Conservation (phyloP, 2,797 vertebrate genomes). For the Hyperoplus immaculatus region DNA sequence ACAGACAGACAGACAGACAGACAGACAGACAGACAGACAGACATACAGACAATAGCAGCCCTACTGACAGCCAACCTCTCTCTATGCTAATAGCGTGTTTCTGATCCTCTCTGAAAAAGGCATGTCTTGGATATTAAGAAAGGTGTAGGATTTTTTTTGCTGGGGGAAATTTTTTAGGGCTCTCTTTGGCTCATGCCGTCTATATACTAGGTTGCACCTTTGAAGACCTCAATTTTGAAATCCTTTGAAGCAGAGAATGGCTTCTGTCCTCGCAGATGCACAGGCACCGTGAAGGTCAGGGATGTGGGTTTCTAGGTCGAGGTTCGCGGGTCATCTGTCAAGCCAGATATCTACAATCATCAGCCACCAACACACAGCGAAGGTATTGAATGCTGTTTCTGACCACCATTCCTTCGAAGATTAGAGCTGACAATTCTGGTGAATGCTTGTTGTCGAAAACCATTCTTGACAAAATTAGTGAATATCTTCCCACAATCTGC, state of each 20-base stretch:
- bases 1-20: conserved; percentile 44
- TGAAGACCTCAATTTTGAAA: conserved; percentile 82
- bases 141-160: conserved; percentile 42
- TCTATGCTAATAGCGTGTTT: conserved; percentile 60
- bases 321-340: conserved; percentile 60
- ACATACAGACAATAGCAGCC: conserved; percentile 53
- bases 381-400: conserved; percentile 35
- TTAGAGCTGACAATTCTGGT: background rate
- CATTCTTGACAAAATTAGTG: too few relatives aligned
- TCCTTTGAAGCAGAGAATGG: conserved; percentile 81
- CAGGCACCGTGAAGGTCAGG: conserved; percentile 67
- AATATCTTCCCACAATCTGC: too few relatives aligned
- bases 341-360: conserved; percentile 53
- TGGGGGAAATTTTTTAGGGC: conserved; percentile 36
- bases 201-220: conserved; percentile 55
- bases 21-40: conserved; percentile 37
- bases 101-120: conserved; percentile 30
- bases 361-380: conserved; percentile 35
- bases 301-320: conserved; percentile 60
- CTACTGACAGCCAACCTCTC: conserved; percentile 55
- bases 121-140: conserved; percentile 28
- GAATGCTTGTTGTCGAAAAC: too few relatives aligned
- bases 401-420: conserved; percentile 1
- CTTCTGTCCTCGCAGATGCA: conserved; percentile 71
- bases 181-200: conserved; percentile 43